Evolutionary conservation across 2,888 invertebrate species (phyloP).

Genomic region (Watsonalla binaria): DNA sequence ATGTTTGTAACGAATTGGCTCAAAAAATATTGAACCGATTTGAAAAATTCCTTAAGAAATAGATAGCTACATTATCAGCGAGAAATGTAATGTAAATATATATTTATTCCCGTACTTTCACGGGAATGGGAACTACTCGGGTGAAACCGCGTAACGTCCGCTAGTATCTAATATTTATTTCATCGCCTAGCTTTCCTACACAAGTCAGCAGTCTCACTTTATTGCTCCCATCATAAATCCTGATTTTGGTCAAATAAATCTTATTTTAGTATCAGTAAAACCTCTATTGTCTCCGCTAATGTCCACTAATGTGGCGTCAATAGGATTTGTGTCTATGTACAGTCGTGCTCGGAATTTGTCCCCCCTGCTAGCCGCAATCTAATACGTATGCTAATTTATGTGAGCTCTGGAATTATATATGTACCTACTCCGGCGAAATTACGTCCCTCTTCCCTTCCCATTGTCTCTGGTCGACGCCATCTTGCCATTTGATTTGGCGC

Average conservation of each 20-base stretch:
- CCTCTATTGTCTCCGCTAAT: slow-evolving; percentile 15
- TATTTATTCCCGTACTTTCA: too few species aligned
- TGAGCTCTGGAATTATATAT: slow-evolving; percentile 73
- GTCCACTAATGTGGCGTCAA: slow-evolving; percentile 26
- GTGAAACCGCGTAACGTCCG: too few species aligned
- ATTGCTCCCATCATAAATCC: neutral
- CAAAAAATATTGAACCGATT: too few species aligned
- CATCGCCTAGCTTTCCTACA: too few species aligned
- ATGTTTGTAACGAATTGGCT: too few species aligned
- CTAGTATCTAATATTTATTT: too few species aligned
- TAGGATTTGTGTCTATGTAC: slow-evolving; percentile 38
- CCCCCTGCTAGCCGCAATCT: slow-evolving; percentile 50
- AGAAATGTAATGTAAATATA: too few species aligned
- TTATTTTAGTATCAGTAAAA: neutral
- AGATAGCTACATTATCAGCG: too few species aligned
- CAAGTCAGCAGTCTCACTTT: neutral
- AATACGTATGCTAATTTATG: slow-evolving; percentile 77
- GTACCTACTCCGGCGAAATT: slow-evolving; percentile 66
- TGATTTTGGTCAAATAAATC: neutral
- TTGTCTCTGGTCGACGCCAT: slow-evolving; percentile 48
- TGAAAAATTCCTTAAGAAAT: too few species aligned
- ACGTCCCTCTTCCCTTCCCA: slow-evolving; percentile 39
- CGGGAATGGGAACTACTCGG: too few species aligned
- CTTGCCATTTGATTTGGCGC: slow-evolving; percentile 56
- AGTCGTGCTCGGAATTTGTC: slow-evolving; percentile 59